Percentiles rank a stretch among this genome's conserved stretches.
Evolutionary conservation across 64 coral and sea anemone species (phyloP).

Genomic region (Dendrophyllia cribrosa): DNA sequence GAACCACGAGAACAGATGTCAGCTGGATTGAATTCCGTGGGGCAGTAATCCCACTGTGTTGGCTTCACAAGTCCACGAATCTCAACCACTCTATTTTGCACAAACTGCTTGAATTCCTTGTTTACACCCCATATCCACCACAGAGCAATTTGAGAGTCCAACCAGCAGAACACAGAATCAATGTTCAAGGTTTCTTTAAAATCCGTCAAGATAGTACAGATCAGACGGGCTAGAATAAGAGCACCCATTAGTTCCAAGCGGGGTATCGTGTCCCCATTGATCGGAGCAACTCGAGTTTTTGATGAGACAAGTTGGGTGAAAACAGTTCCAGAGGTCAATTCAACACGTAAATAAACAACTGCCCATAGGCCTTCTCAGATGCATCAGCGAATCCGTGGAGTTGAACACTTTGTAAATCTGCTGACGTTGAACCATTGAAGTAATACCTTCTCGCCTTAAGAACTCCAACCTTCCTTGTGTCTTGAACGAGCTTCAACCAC

Average conservation of each 20-base stretch:
- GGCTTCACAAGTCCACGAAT: constrained; percentile 5
- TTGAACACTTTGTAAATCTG: too few relatives aligned
- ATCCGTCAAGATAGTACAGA: constrained; percentile 25
- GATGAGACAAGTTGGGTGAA: too few relatives aligned
- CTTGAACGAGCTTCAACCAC: not conserved
- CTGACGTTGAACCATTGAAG: not conserved
- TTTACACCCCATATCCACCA: constrained; percentile 18
- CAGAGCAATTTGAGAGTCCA: too few relatives aligned
- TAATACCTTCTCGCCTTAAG: not conserved
- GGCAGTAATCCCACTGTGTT: not conserved
- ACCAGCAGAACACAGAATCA: too few relatives aligned
- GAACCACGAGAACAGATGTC: constrained; percentile 58
- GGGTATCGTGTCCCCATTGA: too few relatives aligned
- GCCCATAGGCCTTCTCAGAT: too few relatives aligned
- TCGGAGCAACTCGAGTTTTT: too few relatives aligned
- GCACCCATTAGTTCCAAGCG: too few relatives aligned
- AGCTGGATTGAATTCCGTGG: constrained; percentile 48
- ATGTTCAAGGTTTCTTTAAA: constrained; percentile 29
- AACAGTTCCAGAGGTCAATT: too few relatives aligned
- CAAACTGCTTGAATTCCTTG: constrained; percentile 65
- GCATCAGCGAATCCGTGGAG: constrained; percentile 23
- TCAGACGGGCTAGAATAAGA: constrained; percentile 13
- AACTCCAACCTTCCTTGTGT: not conserved
- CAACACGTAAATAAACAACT: too few relatives aligned
- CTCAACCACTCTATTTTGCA: constrained; percentile 48